These are phyloP conservation scores for Callospermophilus lateralis DNA, from an alignment of 2,113 vertebrate genomes.

Conservation along the genomic window DNA sequence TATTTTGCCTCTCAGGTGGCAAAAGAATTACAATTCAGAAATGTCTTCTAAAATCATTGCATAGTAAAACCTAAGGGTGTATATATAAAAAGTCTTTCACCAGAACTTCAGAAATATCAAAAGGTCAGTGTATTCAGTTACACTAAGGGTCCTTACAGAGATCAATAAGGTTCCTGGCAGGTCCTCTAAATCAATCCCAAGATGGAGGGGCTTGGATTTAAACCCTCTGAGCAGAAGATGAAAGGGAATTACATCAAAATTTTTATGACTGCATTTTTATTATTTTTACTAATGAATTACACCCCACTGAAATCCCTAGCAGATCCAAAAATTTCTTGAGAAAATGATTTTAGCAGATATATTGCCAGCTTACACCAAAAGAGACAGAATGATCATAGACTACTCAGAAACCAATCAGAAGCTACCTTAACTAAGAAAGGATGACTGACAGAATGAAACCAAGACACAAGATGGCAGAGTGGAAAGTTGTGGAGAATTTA, in stretches of 20 bases:
- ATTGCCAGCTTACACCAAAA: neutral
- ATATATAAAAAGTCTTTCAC: neutral
- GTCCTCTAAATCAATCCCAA: neutral
- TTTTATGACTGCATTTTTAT: neutral
- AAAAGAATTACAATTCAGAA: neutral
- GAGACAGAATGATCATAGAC: neutral
- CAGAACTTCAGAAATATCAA: neutral
- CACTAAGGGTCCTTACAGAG: neutral
- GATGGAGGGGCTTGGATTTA: neutral
- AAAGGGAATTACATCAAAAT: neutral
- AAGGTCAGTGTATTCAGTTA: neutral
- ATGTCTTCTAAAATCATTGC: neutral
- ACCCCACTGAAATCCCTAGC: neutral
- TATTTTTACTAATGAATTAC: neutral
- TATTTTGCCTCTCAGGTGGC: neutral
- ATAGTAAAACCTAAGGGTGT: neutral
- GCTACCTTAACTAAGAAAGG: neutral
- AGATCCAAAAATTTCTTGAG: neutral
- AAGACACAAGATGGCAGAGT: neutral
- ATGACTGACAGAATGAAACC: neutral
- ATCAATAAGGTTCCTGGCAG: neutral
- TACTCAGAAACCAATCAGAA: neutral
- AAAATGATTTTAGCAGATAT: neutral
- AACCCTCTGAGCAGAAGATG: neutral
- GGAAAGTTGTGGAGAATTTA: neutral